phyloP scores from a whole-genome alignment of 1,140 invertebrate genomes.

The Matsumurasca onukii region DNA sequence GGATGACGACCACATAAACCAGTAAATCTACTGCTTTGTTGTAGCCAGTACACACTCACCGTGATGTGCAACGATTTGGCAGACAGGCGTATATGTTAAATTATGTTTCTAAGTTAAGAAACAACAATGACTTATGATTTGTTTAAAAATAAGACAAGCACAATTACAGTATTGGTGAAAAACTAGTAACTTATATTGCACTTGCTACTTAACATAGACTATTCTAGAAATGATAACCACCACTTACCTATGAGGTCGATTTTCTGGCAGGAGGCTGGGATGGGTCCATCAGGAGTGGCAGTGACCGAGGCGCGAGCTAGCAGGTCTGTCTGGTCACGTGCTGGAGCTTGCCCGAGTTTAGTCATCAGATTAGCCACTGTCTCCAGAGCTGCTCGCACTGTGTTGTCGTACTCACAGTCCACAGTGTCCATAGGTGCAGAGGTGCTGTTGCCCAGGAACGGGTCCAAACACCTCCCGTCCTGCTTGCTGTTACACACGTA shows the following conservation, averaged over 20 bases:
- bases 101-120: too few species aligned
- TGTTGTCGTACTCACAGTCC: slow-evolving; percentile 31
- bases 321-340: slow-evolving; percentile 21
- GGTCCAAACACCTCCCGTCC: slow-evolving; percentile 30
- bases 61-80: too few species aligned
- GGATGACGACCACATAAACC: too few species aligned
- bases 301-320: slow-evolving; percentile 10
- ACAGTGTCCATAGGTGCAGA: slow-evolving; percentile 19
- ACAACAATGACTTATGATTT: too few species aligned
- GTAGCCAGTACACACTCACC: too few species aligned
- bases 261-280: slow-evolving; percentile 30
- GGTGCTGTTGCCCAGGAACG: slow-evolving; percentile 23
- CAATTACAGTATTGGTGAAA: too few species aligned
- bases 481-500: slow-evolving; percentile 34
- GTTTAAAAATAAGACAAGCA: too few species aligned
- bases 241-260: slow-evolving; percentile 29
- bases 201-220: too few species aligned
- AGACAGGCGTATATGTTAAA: too few species aligned
- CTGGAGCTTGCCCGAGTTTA: slow-evolving; percentile 31
- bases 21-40: too few species aligned
- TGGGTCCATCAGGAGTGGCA: not conserved
- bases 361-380: slow-evolving; percentile 34
- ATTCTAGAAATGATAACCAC: not conserved
- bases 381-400: slow-evolving; percentile 30
- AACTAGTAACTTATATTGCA: too few species aligned